Evolutionary conservation across 2,797 vertebrate species (phyloP), one percentile per base, ranked within the genome.

Genomic region (Fundulus diaphanus): DNA sequence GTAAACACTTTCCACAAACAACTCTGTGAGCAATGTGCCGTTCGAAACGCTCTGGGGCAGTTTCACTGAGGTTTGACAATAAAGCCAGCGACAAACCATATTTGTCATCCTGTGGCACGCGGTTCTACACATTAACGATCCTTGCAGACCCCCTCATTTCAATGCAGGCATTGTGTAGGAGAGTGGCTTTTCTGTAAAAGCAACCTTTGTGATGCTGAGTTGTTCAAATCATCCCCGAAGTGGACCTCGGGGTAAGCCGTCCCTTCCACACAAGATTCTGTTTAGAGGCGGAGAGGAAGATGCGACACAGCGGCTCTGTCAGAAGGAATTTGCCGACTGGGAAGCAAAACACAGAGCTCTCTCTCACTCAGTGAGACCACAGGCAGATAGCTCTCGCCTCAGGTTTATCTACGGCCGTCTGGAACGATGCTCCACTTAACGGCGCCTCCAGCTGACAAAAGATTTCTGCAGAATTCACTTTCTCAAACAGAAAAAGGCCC

Each of bases 41-140:
- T 81, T 81, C 66, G 73, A 75, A 86, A 74, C 18, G 76, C 80
- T 81, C 35, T 0, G 8, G 74, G 66, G 80, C 74, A 76, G 81
- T 87, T 91, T 90, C 61, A 68, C 82, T 80, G 81, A 87, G 83
- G 84, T 90, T 86, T 81, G 78, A 90, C 82, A 85, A 88, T 81
- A 87, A 90, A 84, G 80, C 67, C 74, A n/a, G 72, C 29, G 63
- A 90, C 88, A 85, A 92, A 85, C 87, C 89, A 89, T 85, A 86
- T 89, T 90, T 91, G 88, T 90, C 89, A 92, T 89, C 82, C 77
- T 72, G 88, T 12, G 79, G 86, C 84, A 57, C 3, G 56, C 46
- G 20, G 88, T 80, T 84, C 86, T 83, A 81, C 79, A 86, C 82
- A 82, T 76, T 87, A 61, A 85, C 84, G 85, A 85, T 89, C 85